Base-by-base conservation (phyloP, 2,888 invertebrate genomes). In the Tetanocera ferruginea region DNA sequence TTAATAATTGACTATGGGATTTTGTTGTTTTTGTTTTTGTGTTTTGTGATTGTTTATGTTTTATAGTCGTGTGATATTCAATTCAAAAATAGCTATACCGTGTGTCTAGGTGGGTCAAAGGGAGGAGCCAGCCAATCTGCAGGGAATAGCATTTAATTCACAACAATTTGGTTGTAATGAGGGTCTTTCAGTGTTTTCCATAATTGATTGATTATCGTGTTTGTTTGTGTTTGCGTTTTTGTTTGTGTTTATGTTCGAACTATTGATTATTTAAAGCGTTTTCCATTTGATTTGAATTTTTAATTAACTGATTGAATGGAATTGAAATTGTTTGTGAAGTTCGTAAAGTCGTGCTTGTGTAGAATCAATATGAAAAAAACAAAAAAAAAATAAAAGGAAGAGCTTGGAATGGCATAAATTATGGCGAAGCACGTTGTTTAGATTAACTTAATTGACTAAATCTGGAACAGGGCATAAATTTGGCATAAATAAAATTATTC, bases 211-310 rank as follows among this genome's bases (percentile, higher is more conserved):
- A 37, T 69, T 77, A 43, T 66, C 70, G 34, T 49, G 31, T 37
- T 31, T 64, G 60, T 19, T 67, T 43, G 51, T 34, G 28, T 62
- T 70, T 74, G 57, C 37, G 23, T 60, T 43, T 52, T 37, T 57
- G 49, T 71, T 28, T 69, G 75, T 49, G n/a, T 69, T 55, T 60
- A 17, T 43, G 51, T 31, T 55, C 57, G 14, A 55, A 17, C 25
- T 72, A 34, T 49, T 57, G 72, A 76, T 74, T 66, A 71, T 74
- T 73, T 49, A 28, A 31, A 60, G 69, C 74, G 62, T 77, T 79
- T 77, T 79, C 75, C 74, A 70, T 72, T 79, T 75, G 77, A 77
- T 77, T 77, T 75, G 76, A 64, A 76, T 71, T 72, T 72, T 60
- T 76, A 62, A 73, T 66, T 73, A 79, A 79, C 66, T 66, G 75